Evolutionary conservation across 2,888 invertebrate genomes (phyloP).

Genomic region (Nomada fabriciana): DNA sequence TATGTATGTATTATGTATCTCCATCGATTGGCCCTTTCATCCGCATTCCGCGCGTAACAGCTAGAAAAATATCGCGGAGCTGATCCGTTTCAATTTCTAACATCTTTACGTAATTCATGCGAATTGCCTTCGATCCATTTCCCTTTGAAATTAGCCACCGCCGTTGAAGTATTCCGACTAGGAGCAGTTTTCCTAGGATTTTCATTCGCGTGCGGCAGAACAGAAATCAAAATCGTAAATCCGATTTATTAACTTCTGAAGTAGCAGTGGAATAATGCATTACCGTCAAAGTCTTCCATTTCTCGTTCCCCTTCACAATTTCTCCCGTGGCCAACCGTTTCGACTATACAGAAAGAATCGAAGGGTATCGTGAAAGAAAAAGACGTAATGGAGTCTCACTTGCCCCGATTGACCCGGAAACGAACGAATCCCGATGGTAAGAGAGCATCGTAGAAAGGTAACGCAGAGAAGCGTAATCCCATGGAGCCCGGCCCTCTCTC

Average conservation of each 20-base stretch:
- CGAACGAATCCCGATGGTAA: slow-evolving; percentile 68
- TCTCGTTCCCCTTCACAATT: slow-evolving; percentile 24
- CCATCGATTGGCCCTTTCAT: background rate
- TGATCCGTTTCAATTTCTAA: background rate
- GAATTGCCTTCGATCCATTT: background rate
- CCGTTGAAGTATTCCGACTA: background rate
- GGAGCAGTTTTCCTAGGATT: background rate
- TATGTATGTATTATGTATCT: background rate
- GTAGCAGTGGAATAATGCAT: slow-evolving; percentile 34
- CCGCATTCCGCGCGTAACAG: background rate
- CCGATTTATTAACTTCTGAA: slow-evolving; percentile 27
- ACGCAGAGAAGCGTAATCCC: slow-evolving; percentile 71
- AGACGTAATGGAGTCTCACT: slow-evolving; percentile 65
- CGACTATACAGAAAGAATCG: slow-evolving; percentile 55
- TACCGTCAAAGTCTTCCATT: slow-evolving; percentile 24
- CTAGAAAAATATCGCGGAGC: background rate
- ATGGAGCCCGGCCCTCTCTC: slow-evolving; percentile 43
- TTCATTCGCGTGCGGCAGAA: background rate
- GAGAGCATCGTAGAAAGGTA: slow-evolving; percentile 70
- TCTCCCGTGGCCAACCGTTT: slow-evolving; percentile 45
- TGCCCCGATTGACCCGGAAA: slow-evolving; percentile 72
- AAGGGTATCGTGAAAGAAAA: slow-evolving; percentile 60
- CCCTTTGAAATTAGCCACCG: background rate
- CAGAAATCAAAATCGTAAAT: background rate
- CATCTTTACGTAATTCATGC: background rate